Evolutionary conservation across 2,113 vertebrate species (phyloP).

Genomic region (Gadus macrocephalus): DNA sequence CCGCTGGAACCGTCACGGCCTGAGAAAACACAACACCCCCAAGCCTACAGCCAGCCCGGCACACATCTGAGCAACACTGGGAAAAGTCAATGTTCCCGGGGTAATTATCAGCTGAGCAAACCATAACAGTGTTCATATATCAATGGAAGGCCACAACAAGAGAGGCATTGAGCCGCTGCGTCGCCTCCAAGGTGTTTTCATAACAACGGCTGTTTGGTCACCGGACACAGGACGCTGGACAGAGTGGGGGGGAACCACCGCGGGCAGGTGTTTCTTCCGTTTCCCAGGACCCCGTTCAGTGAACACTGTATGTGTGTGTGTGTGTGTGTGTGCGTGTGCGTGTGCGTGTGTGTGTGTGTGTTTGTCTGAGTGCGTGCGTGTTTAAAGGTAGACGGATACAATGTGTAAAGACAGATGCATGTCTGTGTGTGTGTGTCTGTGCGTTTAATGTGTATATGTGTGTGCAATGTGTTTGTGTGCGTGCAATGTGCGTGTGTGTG

Average conservation of each 20-base stretch:
- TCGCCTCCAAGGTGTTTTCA: constrained; percentile 63
- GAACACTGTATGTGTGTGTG: constrained; percentile 7
- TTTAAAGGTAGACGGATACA: too few relatives aligned
- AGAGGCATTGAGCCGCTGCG: constrained; percentile 58
- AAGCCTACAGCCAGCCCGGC: constrained; percentile 40
- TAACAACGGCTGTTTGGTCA: constrained; percentile 59
- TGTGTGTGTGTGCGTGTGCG: constrained; percentile 1
- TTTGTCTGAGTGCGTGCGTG: background rate
- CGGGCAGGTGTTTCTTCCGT: constrained; percentile 60
- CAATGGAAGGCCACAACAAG: constrained; percentile 71
- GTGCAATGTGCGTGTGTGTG: background rate
- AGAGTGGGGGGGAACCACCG: constrained; percentile 64
- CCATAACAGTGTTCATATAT: constrained; percentile 64
- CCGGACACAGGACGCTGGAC: constrained; percentile 54
- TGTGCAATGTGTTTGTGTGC: background rate
- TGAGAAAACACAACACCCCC: background rate
- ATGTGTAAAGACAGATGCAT: too few relatives aligned
- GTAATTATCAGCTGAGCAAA: constrained; percentile 70
- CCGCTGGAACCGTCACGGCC: constrained; percentile 59
- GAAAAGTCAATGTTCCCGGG: constrained; percentile 41
- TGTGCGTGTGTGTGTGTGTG: constrained; percentile 2
- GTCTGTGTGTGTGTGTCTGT: background rate
- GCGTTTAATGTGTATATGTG: background rate
- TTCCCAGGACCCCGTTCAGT: constrained; percentile 34
- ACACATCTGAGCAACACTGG: constrained; percentile 42